phyloP scores from a whole-genome alignment of 2,797 vertebrate species.

The Cyclopterus lumpus region DNA sequence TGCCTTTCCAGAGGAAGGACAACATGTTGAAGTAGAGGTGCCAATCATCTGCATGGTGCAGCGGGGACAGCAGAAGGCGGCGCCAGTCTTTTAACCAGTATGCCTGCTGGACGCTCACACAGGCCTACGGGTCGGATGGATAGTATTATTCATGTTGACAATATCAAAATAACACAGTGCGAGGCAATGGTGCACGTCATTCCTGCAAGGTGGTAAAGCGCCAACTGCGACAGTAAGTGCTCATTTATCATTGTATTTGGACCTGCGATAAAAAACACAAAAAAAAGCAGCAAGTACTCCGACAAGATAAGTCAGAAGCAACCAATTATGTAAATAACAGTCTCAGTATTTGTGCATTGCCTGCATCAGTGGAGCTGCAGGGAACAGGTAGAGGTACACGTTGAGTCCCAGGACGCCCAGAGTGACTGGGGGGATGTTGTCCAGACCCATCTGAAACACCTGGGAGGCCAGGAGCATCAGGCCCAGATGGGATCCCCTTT shows the following conservation, averaged over 20 bases:
- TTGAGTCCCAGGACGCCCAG: constrained; percentile 90
- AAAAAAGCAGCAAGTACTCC: background rate
- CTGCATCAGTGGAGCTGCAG: constrained; percentile 79
- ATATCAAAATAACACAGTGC: background rate
- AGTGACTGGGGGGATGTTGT: constrained; percentile 92
- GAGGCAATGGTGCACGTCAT: background rate
- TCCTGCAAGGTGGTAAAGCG: background rate
- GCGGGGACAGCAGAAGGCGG: constrained; percentile 89
- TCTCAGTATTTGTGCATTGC: constrained; percentile 45
- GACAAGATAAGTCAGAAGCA: background rate
- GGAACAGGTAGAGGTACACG: constrained; percentile 89
- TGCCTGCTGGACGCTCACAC: constrained; percentile 88
- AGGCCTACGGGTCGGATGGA: constrained; percentile 63
- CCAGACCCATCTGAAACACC: constrained; percentile 88
- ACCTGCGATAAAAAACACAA: background rate
- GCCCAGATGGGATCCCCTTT: constrained; percentile 83
- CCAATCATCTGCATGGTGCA: constrained; percentile 93
- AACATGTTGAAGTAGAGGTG: constrained; percentile 98
- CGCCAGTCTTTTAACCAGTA: constrained; percentile 87
- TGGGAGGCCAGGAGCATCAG: constrained; percentile 89
- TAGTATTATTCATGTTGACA: background rate
- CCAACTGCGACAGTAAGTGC: background rate
- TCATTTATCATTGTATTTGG: background rate
- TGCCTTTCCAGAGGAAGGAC: constrained; percentile 95
- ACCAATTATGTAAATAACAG: background rate